Percentiles rank a stretch among this genome's conserved stretches.
Conservation (phyloP, 1,140 invertebrate genomes). For the Apis dorsata region DNA sequence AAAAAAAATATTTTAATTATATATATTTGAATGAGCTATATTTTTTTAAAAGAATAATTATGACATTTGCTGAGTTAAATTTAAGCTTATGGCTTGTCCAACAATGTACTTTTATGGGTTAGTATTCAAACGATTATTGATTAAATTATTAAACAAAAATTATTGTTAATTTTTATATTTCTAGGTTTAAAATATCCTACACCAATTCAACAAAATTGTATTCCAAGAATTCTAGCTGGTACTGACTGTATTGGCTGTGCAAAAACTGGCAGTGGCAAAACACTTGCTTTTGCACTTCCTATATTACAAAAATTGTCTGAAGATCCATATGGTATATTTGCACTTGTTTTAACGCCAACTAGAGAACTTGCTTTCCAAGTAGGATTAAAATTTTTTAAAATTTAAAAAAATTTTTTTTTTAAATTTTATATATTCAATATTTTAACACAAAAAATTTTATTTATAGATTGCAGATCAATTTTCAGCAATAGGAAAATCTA, state of each 20-base stretch:
- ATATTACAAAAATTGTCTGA: slow-evolving; percentile 95
- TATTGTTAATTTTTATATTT: neutral
- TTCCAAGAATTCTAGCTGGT: slow-evolving; percentile 89
- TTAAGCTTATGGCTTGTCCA: slow-evolving; percentile 75
- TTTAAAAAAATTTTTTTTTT: neutral
- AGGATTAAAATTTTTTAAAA: slow-evolving; percentile 48
- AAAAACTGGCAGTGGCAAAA: slow-evolving; percentile 99
- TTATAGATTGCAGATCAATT: slow-evolving; percentile 95
- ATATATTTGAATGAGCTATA: too few relatives aligned
- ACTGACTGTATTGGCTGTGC: slow-evolving; percentile 96
- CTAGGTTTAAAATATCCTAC: slow-evolving; percentile 90
- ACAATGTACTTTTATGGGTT: slow-evolving; percentile 75
- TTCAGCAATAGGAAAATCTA: slow-evolving; percentile 90
- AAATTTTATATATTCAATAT: neutral
- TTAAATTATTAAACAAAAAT: slow-evolving; percentile 8
- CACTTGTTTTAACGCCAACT: slow-evolving; percentile 96
- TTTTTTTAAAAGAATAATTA: neutral
- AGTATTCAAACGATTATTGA: slow-evolving; percentile 34
- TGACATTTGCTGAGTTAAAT: slow-evolving; percentile 71
- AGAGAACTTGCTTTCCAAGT: slow-evolving; percentile 95
- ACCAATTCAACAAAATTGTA: slow-evolving; percentile 91
- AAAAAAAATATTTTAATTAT: too few relatives aligned
- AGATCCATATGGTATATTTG: slow-evolving; percentile 97
- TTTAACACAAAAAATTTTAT: neutral
- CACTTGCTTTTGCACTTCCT: slow-evolving; percentile 96